A percentile compares a stretch with the other conserved stretches of the same genome.
Evolutionary conservation across 1,140 invertebrate genomes (phyloP).

Genomic region (Ridgeia piscesae): DNA sequence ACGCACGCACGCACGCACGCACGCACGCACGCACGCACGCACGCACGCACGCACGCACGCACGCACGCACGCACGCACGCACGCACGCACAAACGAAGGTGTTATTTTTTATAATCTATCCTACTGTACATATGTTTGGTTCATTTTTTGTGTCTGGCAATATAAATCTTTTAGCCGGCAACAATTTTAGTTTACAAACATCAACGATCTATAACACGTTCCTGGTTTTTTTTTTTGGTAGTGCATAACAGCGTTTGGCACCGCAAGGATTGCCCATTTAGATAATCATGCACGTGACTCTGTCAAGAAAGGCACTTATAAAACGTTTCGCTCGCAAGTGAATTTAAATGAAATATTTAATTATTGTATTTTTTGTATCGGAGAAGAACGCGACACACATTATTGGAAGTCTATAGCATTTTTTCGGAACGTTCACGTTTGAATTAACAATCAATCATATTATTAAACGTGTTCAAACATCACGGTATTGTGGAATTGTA

Average conservation of each 20-base stretch:
- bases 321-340: background rate
- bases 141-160: background rate
- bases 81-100: too few species aligned
- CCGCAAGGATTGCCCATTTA: too few species aligned
- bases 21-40: too few species aligned
- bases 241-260: too few species aligned
- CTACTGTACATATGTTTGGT: background rate
- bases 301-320: background rate
- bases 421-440: background rate
- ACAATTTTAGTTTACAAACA: background rate
- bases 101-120: too few species aligned
- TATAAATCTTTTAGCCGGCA: background rate
- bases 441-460: background rate
- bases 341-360: background rate
- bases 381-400: background rate
- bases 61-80: too few species aligned
- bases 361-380: background rate
- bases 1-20: too few species aligned
- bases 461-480: too few species aligned
- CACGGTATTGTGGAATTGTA: too few species aligned
- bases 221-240: background rate
- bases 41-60: too few species aligned
- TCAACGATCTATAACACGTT: background rate
- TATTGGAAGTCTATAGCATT: too few species aligned
- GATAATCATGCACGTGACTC: too few species aligned